A percentile compares a stretch with the other conserved stretches of the same genome.
phyloP scores from a whole-genome alignment of 2,113 vertebrate species.

The Caranx ignobilis region DNA sequence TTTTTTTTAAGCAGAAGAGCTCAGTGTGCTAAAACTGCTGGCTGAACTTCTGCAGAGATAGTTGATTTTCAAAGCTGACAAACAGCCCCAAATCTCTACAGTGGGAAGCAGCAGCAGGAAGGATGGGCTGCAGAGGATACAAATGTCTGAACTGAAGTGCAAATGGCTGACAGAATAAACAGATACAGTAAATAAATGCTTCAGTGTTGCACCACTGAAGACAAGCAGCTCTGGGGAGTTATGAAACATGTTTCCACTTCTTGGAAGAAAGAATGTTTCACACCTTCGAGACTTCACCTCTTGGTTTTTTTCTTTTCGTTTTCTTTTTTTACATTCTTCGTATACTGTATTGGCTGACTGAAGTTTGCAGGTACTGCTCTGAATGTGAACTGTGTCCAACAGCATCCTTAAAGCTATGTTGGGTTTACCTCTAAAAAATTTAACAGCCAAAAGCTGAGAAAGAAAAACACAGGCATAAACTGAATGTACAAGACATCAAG shows the following conservation, averaged over 20 bases:
- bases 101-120: slow-evolving; percentile 20
- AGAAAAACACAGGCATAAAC: background rate
- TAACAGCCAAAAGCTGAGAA: background rate
- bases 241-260: slow-evolving; percentile 18
- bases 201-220: slow-evolving; percentile 5
- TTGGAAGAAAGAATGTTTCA: slow-evolving; percentile 13
- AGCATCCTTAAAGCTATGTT: slow-evolving; percentile 13
- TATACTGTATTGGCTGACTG: background rate
- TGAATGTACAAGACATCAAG: background rate
- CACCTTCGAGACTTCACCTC: slow-evolving; percentile 15
- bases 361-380: slow-evolving; percentile 9
- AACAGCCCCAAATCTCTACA: slow-evolving; percentile 50
- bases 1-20: background rate
- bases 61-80: slow-evolving; percentile 53
- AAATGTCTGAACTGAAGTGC: slow-evolving; percentile 38
- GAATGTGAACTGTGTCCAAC: slow-evolving; percentile 1
- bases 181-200: slow-evolving; percentile 43
- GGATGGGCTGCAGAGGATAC: slow-evolving; percentile 30
- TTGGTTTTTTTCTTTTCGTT: background rate
- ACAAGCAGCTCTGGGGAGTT: slow-evolving; percentile 14
- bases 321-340: slow-evolving; percentile 15
- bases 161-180: slow-evolving; percentile 58
- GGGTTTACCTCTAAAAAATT: background rate
- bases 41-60: slow-evolving; percentile 32
- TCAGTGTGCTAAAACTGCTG: slow-evolving; percentile 6